Conservation (phyloP, 1,140 invertebrate genomes). For the Macrosteles quadrilineatus region DNA sequence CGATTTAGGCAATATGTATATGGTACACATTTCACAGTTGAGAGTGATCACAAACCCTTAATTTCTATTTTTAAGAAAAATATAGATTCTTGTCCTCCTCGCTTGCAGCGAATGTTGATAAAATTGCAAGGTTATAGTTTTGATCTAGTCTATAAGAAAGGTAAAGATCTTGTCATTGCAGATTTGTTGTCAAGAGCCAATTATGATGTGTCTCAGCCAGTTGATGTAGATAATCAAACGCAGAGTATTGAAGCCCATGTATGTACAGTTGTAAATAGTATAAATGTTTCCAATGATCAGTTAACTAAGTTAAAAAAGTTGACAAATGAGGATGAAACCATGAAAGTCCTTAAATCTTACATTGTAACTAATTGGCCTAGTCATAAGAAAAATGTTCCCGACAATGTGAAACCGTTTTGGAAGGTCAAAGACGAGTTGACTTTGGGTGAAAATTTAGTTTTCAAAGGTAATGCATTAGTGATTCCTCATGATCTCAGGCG, state of each 20-base stretch:
- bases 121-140: not conserved
- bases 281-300: conserved; percentile 5
- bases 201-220: not conserved
- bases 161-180: not conserved
- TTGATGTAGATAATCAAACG: not conserved
- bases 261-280: not conserved
- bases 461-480: not conserved
- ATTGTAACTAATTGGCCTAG: not conserved
- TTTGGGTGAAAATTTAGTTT: not conserved
- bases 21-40: not conserved
- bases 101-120: not conserved
- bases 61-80: conserved; percentile 3
- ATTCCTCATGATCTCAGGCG: not conserved
- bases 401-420: not conserved
- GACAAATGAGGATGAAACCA: too few relatives aligned
- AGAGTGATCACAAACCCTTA: not conserved
- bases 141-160: conserved; percentile 11
- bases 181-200: not conserved
- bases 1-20: conserved; percentile 43
- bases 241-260: not conserved
- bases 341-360: not conserved
- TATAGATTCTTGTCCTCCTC: conserved; percentile 2
- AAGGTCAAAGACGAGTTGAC: not conserved
- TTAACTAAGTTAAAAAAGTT: not conserved
- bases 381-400: not conserved